Evolutionary conservation across 2,797 vertebrate species (phyloP).

Genomic region (Aphelocoma californica): DNA sequence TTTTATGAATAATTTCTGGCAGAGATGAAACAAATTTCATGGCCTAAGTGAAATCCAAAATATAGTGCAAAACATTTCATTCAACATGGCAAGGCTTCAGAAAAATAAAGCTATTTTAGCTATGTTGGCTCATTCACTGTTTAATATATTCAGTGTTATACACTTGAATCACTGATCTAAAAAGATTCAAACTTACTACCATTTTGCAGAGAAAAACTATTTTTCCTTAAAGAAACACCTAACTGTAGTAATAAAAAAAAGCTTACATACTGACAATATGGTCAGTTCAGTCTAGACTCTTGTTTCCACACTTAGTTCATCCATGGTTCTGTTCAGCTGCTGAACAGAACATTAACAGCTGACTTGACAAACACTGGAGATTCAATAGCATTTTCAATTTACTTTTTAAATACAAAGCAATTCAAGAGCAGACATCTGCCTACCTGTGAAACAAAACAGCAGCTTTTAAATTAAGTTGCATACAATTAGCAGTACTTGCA

Average conservation of each 20-base stretch:
- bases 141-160: background rate
- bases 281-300: background rate
- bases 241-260: background rate
- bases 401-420: constrained; percentile 48
- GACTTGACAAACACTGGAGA: background rate
- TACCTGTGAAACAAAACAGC: background rate
- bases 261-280: background rate
- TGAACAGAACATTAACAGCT: background rate
- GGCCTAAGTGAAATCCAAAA: background rate
- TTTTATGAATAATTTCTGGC: background rate
- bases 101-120: constrained; percentile 4
- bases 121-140: background rate
- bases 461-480: constrained; percentile 2
- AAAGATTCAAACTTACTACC: background rate
- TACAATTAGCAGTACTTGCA: background rate
- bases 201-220: background rate
- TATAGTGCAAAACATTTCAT: background rate
- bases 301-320: background rate
- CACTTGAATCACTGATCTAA: background rate
- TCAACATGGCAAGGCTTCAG: background rate
- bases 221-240: background rate
- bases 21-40: background rate
- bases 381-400: background rate
- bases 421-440: constrained; percentile 25
- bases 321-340: background rate